Evolutionary conservation across 1,140 invertebrate genomes (phyloP).

Genomic region (Drusus annulatus): DNA sequence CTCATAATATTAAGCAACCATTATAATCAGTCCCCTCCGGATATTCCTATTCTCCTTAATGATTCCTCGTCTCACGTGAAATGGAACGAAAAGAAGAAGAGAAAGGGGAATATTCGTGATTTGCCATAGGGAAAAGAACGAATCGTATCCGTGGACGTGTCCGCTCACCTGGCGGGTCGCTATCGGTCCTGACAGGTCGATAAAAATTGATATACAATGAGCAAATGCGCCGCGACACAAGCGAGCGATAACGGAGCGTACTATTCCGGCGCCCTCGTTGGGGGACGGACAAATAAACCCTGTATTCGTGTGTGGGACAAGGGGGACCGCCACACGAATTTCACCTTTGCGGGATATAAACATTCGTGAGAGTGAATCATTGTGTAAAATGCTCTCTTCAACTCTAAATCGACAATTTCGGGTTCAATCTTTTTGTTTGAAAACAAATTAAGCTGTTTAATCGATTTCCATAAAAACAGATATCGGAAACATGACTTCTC

Average conservation of each 20-base stretch:
- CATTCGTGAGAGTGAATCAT: too few species aligned
- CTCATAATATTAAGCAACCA: too few species aligned
- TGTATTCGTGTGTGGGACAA: neutral
- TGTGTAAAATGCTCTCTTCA: too few species aligned
- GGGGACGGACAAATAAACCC: conserved; percentile 15
- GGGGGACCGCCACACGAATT: neutral
- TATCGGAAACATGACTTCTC: too few species aligned
- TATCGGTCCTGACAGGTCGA: conserved; percentile 42
- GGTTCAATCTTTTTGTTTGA: too few species aligned
- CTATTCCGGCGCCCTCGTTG: neutral
- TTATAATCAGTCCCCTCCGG: too few species aligned
- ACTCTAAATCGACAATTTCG: too few species aligned
- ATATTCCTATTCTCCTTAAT: too few species aligned
- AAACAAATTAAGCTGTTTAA: too few species aligned
- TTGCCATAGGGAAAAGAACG: neutral
- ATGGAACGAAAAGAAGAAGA: too few species aligned
- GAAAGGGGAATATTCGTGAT: neutral
- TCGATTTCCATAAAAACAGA: too few species aligned
- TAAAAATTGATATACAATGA: conserved; percentile 50
- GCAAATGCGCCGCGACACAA: conserved; percentile 42
- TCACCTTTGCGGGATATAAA: neutral
- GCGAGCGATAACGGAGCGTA: conserved; percentile 42
- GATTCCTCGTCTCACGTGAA: too few species aligned
- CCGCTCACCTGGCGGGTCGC: neutral
- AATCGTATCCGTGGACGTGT: neutral